Percentiles rank a stretch among this genome's conserved stretches.
Evolutionary conservation across 1,140 invertebrate genomes (phyloP).

Genomic region (Listronotus bonariensis): DNA sequence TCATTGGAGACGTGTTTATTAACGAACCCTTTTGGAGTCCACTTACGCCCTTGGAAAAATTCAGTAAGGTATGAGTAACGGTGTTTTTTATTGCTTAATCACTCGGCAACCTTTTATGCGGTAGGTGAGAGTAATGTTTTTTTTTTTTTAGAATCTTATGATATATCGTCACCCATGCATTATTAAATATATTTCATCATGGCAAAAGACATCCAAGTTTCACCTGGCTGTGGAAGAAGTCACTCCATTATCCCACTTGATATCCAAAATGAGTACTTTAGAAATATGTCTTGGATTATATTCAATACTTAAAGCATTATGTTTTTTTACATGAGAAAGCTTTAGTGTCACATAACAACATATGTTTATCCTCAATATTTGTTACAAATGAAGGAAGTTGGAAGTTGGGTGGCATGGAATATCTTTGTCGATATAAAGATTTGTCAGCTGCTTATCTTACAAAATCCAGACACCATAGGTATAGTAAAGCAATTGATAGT

Average conservation of each 20-base stretch:
- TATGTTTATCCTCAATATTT: slow-evolving; percentile 79
- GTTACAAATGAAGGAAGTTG: slow-evolving; percentile 79
- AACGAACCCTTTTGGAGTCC: slow-evolving; percentile 65
- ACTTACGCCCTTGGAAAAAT: slow-evolving; percentile 70
- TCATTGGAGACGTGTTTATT: slow-evolving; percentile 68
- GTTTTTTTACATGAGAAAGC: slow-evolving; percentile 82
- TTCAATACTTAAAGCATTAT: slow-evolving; percentile 73
- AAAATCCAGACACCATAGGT: slow-evolving; percentile 68
- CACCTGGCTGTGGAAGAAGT: slow-evolving; percentile 78
- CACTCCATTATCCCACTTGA: slow-evolving; percentile 67
- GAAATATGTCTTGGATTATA: slow-evolving; percentile 80
- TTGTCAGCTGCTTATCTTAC: slow-evolving; percentile 69
- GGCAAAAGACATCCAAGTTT: slow-evolving; percentile 73
- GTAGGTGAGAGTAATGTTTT: not conserved
- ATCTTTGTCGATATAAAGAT: slow-evolving; percentile 71
- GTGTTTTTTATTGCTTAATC: slow-evolving; percentile 12
- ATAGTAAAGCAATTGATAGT: slow-evolving; percentile 68
- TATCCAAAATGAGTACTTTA: slow-evolving; percentile 64
- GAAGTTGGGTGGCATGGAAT: slow-evolving; percentile 83
- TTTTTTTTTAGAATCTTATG: slow-evolving; percentile 73
- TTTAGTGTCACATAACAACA: slow-evolving; percentile 78
- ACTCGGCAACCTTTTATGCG: too few relatives aligned
- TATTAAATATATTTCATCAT: slow-evolving; percentile 76
- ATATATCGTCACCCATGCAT: slow-evolving; percentile 82
- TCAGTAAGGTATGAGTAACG: slow-evolving; percentile 66